Conservation (phyloP, 2,888 invertebrate genomes). For the Acleris sparsana region DNA sequence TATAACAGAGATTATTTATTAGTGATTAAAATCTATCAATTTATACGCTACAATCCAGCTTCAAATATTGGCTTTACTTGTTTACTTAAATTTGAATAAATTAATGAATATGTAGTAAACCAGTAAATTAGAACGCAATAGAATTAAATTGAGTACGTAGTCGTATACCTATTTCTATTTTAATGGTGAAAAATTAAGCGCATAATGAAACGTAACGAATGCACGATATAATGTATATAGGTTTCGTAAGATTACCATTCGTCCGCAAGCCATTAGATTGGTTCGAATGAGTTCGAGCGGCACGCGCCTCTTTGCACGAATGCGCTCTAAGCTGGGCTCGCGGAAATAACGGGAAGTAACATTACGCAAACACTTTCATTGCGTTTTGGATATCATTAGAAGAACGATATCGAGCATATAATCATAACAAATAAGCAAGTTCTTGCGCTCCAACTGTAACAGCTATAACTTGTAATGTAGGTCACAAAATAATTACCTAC, state of each 20-base stretch:
- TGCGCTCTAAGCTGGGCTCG: conserved; percentile 45
- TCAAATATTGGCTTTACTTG: too few species aligned
- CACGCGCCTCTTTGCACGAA: conserved; percentile 51
- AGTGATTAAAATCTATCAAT: too few species aligned
- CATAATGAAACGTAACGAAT: conserved; percentile 2
- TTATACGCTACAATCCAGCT: too few species aligned
- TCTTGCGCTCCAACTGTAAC: conserved; percentile 46
- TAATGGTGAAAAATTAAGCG: not conserved
- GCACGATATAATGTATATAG: not conserved
- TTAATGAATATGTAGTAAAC: too few species aligned
- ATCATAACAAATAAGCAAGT: conserved; percentile 47
- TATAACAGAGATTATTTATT: too few species aligned
- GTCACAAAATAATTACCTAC: not conserved
- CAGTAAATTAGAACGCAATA: too few species aligned
- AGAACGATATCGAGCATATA: conserved; percentile 48
- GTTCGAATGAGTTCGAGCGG: conserved; percentile 39
- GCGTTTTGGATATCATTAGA: conserved; percentile 61
- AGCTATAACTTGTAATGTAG: too few species aligned
- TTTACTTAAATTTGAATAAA: too few species aligned
- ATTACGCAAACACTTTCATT: conserved; percentile 71
- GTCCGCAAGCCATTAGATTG: conserved; percentile 14
- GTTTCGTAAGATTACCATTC: conserved; percentile 21
- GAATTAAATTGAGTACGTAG: too few species aligned
- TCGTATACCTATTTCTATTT: not conserved
- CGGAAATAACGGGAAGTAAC: conserved; percentile 51